Evolutionary conservation across 2,113 vertebrate species (phyloP), one percentile per base, ranked within the genome.

Genomic region (Psilopogon haemacephalus): DNA sequence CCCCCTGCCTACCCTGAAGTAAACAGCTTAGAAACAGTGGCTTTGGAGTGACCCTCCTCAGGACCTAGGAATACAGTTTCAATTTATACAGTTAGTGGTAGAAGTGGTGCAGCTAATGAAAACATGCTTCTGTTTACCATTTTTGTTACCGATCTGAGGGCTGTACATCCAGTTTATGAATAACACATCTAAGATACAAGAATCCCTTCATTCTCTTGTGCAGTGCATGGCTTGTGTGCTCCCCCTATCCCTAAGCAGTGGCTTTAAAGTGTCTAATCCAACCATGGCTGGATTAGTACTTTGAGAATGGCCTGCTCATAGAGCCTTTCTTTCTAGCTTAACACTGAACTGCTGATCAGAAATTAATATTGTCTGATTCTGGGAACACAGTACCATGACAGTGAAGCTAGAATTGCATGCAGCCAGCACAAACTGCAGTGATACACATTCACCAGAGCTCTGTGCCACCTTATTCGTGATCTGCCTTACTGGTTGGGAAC

Each of bases 341-440:
- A 60, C 76, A 32, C 48, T 78, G 79, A 95, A 94, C 79, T 94
- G 96, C 95, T 96, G 90, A 95, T 91, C 80, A 93, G 72, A 95
- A 95, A 81, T 91, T 77, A 94, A 95, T 94, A 77, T 84, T 91
- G 79, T 95, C 83, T 96, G 80, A 78, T 94, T 74, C 93, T 90
- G 84, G 73, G 69, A 86, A 58, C 81, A 24, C 77, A 81, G 76
- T 86, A 71, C 52, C n/a, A 26, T 72, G 78, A 28, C 85, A 89
- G 68, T 35, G 67, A 79, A 69, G 89, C 78, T 30, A 30, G 62
- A 80, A 88, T 63, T 93, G n/a, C 44, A 50, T 2, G 2, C 62
- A 82, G 67, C 77, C 67, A 48, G 62, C 81, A 72, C 73, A 72
- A 86, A 91, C 48, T 3, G 2, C 70, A 27, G n/a, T 63, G 42